phyloP scores from a whole-genome alignment of 2,888 invertebrate genomes.

The Camponotus fellah region DNA sequence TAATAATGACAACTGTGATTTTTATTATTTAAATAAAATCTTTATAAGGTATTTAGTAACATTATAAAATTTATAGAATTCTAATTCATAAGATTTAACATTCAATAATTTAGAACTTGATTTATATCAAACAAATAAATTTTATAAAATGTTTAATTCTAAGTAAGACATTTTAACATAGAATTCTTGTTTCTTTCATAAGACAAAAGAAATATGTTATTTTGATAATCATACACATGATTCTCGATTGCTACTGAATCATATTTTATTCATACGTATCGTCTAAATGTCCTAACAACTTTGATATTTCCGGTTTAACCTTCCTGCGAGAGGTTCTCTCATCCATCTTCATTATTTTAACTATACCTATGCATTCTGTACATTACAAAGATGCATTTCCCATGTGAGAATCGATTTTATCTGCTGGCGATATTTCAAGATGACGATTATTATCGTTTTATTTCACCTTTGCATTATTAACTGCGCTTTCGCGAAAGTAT shows the following conservation, averaged over 20 bases:
- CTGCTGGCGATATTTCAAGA: slow-evolving; percentile 53
- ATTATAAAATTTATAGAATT: neutral
- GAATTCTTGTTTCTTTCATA: neutral
- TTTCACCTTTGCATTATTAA: neutral
- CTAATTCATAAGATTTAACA: neutral
- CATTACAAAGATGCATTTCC: slow-evolving; percentile 32
- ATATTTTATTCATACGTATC: slow-evolving; percentile 25
- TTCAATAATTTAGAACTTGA: neutral
- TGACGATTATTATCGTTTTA: slow-evolving; percentile 1
- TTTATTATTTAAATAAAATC: neutral
- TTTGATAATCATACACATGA: neutral
- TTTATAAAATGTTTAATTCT: neutral
- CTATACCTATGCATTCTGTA: slow-evolving; percentile 36
- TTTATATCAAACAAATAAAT: neutral
- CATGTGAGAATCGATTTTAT: slow-evolving; percentile 62
- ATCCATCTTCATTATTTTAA: slow-evolving; percentile 23
- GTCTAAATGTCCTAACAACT: slow-evolving; percentile 36
- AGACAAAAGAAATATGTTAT: neutral
- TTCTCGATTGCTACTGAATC: slow-evolving; percentile 65
- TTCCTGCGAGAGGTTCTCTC: slow-evolving; percentile 2
- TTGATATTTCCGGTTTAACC: slow-evolving; percentile 55
- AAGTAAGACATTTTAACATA: neutral
- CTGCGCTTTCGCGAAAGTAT: neutral
- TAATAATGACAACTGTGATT: neutral
- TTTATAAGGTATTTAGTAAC: neutral